These are phyloP conservation scores for Spheniscus mendiculus DNA, from an alignment of 2,113 vertebrate species.

Conservation along the genomic window DNA sequence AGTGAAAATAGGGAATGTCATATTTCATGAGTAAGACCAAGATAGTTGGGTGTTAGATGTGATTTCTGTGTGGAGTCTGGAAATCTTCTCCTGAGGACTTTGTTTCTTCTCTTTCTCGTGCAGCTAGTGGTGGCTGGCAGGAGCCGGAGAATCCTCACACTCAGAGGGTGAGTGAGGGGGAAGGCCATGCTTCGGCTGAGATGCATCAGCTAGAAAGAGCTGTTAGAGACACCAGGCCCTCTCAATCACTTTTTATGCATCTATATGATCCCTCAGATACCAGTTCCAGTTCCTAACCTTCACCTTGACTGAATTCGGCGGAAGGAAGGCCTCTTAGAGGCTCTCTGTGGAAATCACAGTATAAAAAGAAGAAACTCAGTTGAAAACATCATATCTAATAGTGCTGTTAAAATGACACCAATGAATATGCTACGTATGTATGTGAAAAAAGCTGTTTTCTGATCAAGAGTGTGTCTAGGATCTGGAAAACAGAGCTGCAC, in stretches of 20 bases:
- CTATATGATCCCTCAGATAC: slow-evolving; percentile 1
- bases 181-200: neutral
- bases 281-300: neutral
- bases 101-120: slow-evolving; percentile 49
- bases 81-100: neutral
- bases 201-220: neutral
- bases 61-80: neutral
- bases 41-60: neutral
- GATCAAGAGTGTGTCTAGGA: neutral
- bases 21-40: neutral
- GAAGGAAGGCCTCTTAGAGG: slow-evolving; percentile 5
- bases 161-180: slow-evolving; percentile 84
- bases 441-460: neutral
- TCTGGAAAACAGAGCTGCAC: slow-evolving; percentile 1
- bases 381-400: neutral
- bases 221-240: neutral
- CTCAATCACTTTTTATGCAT: neutral
- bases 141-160: slow-evolving; percentile 94
- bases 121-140: slow-evolving; percentile 98
- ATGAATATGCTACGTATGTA: neutral
- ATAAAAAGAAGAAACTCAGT: neutral
- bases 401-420: neutral
- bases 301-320: neutral
- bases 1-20: neutral
- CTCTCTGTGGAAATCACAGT: neutral